These are phyloP conservation scores for Nestor notabilis DNA, from an alignment of 2,113 vertebrate species.

Conservation along the genomic window DNA sequence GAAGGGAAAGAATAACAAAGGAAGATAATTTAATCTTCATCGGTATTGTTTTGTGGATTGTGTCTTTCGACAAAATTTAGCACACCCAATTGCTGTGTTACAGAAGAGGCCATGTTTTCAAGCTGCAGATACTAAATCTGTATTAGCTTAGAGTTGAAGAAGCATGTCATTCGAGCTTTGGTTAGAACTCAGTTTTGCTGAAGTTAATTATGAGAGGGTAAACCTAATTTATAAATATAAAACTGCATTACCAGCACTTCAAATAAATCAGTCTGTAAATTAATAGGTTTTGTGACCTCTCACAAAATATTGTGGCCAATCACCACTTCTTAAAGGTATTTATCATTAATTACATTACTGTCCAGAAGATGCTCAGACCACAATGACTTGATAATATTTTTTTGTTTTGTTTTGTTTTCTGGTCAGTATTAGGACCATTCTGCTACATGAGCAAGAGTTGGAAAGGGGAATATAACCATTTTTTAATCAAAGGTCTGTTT, in stretches of 20 bases:
- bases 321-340: not conserved
- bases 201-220: not conserved
- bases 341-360: not conserved
- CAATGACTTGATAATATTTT: not conserved
- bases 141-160: not conserved
- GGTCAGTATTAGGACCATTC: not conserved
- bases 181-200: not conserved
- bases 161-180: not conserved
- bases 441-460: not conserved
- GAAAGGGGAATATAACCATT: not conserved
- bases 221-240: not conserved
- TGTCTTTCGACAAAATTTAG: not conserved
- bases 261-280: slow-evolving; percentile 8
- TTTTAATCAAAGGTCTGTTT: not conserved
- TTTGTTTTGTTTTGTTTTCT: not conserved
- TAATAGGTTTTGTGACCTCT: not conserved
- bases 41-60: not conserved
- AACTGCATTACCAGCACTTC: slow-evolving; percentile 30
- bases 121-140: not conserved
- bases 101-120: not conserved
- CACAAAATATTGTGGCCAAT: not conserved
- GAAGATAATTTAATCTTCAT: not conserved
- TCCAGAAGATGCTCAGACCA: not conserved
- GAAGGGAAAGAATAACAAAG: not conserved
- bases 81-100: not conserved